phyloP scores from a whole-genome alignment of 2,797 vertebrate species.

The Alexandromys oeconomus region DNA sequence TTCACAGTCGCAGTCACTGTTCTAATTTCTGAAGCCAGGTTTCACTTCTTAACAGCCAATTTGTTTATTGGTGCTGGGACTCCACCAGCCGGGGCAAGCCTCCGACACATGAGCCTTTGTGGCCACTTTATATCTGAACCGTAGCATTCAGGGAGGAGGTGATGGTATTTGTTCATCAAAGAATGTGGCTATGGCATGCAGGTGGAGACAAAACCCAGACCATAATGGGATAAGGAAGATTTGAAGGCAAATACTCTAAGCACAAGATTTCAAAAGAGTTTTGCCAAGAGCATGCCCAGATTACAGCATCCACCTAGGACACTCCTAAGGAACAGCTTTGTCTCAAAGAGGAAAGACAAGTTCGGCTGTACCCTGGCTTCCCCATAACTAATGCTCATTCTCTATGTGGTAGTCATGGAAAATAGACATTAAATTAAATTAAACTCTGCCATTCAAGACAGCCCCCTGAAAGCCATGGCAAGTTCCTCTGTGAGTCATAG shows the following conservation, averaged over 20 bases:
- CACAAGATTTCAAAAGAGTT: no score
- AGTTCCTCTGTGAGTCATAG: no score
- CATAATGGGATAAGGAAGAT: background rate
- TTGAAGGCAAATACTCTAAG: background rate
- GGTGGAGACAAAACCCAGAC: background rate
- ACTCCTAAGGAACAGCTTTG: background rate
- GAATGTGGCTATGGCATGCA: background rate
- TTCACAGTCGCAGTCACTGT: background rate
- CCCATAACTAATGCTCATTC: background rate
- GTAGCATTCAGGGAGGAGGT: background rate
- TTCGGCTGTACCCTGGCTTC: background rate
- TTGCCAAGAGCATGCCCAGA: background rate
- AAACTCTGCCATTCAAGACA: background rate
- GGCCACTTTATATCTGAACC: background rate
- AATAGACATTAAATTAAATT: background rate
- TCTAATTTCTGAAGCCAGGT: no score
- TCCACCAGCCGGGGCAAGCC: background rate
- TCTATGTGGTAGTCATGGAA: background rate
- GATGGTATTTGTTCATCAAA: background rate
- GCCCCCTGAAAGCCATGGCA: background rate
- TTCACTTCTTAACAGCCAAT: background rate
- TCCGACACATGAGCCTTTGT: background rate
- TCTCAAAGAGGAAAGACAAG: fast-evolving
- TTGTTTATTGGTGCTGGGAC: background rate
- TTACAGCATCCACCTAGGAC: no score